Conservation (phyloP, 2,797 vertebrate species). For the Neomorphus geoffroyi region DNA sequence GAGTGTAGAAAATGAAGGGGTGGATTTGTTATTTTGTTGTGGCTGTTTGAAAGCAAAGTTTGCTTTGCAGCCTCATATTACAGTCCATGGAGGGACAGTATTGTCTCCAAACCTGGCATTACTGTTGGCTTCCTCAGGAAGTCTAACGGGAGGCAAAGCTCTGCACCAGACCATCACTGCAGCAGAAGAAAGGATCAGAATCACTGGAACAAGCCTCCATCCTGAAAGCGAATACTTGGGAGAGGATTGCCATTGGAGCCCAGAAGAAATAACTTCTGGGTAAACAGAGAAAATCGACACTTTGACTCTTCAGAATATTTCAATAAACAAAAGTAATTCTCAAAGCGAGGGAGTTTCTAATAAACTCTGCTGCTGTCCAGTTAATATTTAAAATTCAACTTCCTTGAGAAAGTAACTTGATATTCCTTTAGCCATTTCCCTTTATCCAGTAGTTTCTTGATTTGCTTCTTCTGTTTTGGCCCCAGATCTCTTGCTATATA, state of each 20-base stretch:
- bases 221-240: not conserved
- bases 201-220: not conserved
- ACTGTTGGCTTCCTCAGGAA: constrained; percentile 45
- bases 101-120: constrained; percentile 59
- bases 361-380: not conserved
- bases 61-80: constrained; percentile 57
- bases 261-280: not conserved
- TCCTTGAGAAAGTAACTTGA: not conserved
- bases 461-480: not conserved
- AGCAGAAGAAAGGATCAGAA: not conserved
- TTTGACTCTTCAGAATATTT: not conserved
- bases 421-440: not conserved
- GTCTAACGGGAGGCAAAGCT: not conserved
- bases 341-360: not conserved
- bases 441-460: not conserved
- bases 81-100: constrained; percentile 39
- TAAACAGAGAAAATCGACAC: not conserved
- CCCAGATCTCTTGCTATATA: not conserved
- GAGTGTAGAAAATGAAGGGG: constrained; percentile 65
- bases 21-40: constrained; percentile 63
- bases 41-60: constrained; percentile 65
- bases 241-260: not conserved
- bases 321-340: not conserved
- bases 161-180: not conserved
- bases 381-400: not conserved